Evolutionary conservation across 2,888 invertebrate genomes (phyloP).

Genomic region (Lepeophtheirus nordmannii): DNA sequence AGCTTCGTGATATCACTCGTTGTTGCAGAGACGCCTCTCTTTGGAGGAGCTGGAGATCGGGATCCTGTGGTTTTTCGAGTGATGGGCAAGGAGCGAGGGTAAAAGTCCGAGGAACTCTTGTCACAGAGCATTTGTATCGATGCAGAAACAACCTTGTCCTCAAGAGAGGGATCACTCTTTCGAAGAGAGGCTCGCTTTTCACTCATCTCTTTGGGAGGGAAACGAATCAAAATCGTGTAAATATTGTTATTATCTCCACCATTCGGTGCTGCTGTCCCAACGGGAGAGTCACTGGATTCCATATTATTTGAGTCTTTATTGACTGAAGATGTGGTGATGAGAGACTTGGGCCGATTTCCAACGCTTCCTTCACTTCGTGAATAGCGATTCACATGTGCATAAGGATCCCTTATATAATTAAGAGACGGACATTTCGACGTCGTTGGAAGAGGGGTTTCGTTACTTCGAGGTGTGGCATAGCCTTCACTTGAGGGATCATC

Average conservation of each 20-base stretch:
- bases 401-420: conserved; percentile 52
- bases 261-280: not conserved
- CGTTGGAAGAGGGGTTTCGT: conserved; percentile 71
- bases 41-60: not conserved
- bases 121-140: conserved; percentile 6
- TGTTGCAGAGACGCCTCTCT: conserved; percentile 28
- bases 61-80: not conserved
- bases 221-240: conserved; percentile 21
- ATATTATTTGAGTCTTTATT: too few relatives aligned
- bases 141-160: conserved; percentile 1
- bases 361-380: not conserved
- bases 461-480: conserved; percentile 46
- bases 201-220: conserved; percentile 3
- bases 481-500: conserved; percentile 28
- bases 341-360: not conserved
- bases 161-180: not conserved
- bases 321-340: not conserved
- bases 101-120: not conserved
- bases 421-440: conserved; percentile 66
- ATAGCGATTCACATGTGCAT: conserved; percentile 31
- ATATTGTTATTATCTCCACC: not conserved
- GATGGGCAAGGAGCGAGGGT: not conserved
- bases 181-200: not conserved
- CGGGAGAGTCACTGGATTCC: not conserved
- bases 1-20: conserved; percentile 26